phyloP scores from a whole-genome alignment of 2,113 vertebrate genomes.

The Gadus chalcogrammus region DNA sequence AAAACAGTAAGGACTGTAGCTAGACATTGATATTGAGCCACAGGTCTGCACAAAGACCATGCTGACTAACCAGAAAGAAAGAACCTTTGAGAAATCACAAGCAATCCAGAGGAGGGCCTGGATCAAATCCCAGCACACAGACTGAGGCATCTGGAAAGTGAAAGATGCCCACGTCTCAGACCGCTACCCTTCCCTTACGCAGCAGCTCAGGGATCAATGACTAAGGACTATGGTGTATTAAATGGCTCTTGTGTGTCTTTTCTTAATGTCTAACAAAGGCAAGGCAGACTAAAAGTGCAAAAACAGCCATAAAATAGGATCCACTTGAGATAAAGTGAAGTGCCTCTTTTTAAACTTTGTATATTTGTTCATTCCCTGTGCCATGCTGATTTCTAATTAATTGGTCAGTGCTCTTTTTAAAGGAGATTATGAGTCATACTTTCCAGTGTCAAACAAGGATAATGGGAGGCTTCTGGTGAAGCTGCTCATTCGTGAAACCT shows the following conservation, averaged over 20 bases:
- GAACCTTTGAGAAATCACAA: background rate
- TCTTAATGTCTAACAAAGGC: no score
- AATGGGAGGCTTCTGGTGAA: conserved; percentile 35
- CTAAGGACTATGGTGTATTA: background rate
- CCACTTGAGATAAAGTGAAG: no score
- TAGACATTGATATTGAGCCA: background rate
- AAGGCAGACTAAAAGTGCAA: no score
- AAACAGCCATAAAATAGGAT: no score
- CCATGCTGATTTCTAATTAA: no score
- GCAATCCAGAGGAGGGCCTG: no score
- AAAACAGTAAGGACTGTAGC: background rate
- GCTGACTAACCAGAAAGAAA: background rate
- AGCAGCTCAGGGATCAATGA: background rate
- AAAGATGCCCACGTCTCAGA: background rate
- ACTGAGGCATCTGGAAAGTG: background rate
- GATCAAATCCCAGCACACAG: no score
- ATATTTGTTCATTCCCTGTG: no score
- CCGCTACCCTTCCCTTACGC: background rate
- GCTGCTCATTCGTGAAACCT: conserved; percentile 37
- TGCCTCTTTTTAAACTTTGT: no score
- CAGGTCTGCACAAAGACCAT: background rate
- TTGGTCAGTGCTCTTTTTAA: no score
- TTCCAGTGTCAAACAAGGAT: conserved; percentile 11
- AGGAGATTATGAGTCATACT: background rate
- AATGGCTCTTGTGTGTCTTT: no score